Percentiles rank a stretch among this genome's conserved stretches.
phyloP scores from a whole-genome alignment of 2,888 invertebrate species.

The Cerceris rybyensis region DNA sequence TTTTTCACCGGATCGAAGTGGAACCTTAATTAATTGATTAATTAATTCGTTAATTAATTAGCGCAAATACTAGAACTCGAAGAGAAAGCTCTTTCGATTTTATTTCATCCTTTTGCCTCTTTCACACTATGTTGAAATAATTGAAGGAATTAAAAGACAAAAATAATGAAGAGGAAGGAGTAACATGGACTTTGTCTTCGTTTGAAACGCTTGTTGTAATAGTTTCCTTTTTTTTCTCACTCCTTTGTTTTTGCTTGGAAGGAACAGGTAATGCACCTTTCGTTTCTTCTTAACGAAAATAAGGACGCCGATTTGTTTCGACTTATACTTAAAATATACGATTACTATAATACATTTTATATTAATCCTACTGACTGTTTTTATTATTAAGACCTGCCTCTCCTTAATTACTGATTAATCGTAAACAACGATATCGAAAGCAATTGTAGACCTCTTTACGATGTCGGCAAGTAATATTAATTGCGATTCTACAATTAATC shows the following conservation, averaged over 20 bases:
- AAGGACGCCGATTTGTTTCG: conserved; percentile 68
- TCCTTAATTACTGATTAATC: conserved; percentile 17
- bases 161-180: conserved; percentile 15
- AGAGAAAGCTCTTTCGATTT: conserved; percentile 23
- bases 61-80: conserved; percentile 37
- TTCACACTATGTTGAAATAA: conserved; percentile 16
- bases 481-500: too few relatives aligned
- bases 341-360: conserved; percentile 81
- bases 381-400: conserved; percentile 47
- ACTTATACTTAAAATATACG: conserved; percentile 75
- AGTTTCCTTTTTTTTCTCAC: conserved; percentile 17
- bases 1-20: conserved; percentile 75
- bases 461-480: conserved; percentile 6
- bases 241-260: neutral
- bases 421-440: neutral
- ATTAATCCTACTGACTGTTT: conserved; percentile 75
- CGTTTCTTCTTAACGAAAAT: conserved; percentile 67
- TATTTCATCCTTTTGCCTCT: conserved; percentile 5
- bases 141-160: conserved; percentile 1
- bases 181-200: conserved; percentile 42
- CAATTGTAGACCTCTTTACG: neutral
- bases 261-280: conserved; percentile 45
- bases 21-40: conserved; percentile 50
- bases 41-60: conserved; percentile 45
- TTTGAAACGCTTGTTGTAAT: conserved; percentile 56